Conservation (phyloP, 2,113 vertebrate species). For the Rhineura floridana region DNA sequence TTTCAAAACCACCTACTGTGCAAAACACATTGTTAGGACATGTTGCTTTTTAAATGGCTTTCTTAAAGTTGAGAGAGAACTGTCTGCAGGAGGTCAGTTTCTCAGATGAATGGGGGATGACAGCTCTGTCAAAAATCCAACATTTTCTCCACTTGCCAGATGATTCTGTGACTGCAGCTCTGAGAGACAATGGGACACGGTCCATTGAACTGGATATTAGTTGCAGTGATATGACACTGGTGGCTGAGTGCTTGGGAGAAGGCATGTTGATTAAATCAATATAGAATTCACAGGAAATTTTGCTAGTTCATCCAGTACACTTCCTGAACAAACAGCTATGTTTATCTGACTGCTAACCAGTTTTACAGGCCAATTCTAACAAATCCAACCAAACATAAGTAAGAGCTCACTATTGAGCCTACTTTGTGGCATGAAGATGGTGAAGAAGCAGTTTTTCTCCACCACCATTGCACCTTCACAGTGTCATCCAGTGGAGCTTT, state of each 20-base stretch:
- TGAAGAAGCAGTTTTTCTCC: too few relatives aligned
- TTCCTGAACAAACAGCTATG: too few relatives aligned
- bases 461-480: too few relatives aligned
- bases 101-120: neutral
- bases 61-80: neutral
- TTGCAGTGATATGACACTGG: neutral
- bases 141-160: neutral
- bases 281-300: neutral
- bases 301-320: neutral
- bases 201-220: neutral
- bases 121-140: neutral
- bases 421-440: too few relatives aligned
- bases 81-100: neutral
- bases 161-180: neutral
- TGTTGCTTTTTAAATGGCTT: neutral
- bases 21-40: neutral
- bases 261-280: neutral
- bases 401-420: too few relatives aligned
- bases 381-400: too few relatives aligned
- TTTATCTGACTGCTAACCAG: too few relatives aligned
- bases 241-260: neutral
- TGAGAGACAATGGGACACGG: neutral
- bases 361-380: too few relatives aligned
- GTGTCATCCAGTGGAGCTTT: too few relatives aligned
- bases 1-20: conserved; percentile 5